Evolutionary conservation across 2,797 vertebrate species (phyloP).

Genomic region (Tolypeutes matacus): DNA sequence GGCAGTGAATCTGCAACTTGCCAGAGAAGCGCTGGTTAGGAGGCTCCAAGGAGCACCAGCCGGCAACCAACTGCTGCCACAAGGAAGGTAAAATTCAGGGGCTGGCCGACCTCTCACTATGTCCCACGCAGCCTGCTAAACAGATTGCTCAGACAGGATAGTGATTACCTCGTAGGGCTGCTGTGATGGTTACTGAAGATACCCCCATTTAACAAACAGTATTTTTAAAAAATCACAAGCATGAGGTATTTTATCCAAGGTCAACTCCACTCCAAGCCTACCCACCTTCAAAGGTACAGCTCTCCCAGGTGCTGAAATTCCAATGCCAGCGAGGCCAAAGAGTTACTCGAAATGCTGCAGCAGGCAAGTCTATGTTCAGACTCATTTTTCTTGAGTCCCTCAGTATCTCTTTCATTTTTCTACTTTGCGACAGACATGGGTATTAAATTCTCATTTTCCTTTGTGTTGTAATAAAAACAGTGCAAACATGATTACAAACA

Average conservation of each 20-base stretch:
- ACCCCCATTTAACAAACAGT: neutral
- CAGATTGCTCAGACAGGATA: neutral
- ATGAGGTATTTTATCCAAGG: neutral
- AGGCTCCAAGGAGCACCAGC: accelerated
- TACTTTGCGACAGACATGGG: neutral
- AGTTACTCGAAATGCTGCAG: neutral
- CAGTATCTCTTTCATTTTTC: neutral
- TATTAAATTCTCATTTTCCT: conserved; percentile 57
- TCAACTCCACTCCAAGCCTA: neutral
- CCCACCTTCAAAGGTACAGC: neutral
- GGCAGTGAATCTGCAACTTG: conserved; percentile 54
- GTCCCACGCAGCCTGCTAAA: no score
- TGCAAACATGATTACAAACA: neutral
- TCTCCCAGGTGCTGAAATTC: conserved; percentile 11
- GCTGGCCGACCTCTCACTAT: neutral
- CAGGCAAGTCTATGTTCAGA: no score
- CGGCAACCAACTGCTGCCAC: neutral
- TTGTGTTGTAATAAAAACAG: conserved; percentile 51
- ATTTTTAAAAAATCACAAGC: neutral
- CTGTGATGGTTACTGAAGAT: neutral
- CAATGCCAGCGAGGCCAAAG: neutral
- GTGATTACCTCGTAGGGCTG: neutral
- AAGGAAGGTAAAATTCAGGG: neutral
- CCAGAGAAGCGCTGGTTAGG: neutral
- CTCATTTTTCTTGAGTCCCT: neutral